Conservation (phyloP, 2,797 vertebrate genomes). For the Parauchenoglanis punctatus region DNA sequence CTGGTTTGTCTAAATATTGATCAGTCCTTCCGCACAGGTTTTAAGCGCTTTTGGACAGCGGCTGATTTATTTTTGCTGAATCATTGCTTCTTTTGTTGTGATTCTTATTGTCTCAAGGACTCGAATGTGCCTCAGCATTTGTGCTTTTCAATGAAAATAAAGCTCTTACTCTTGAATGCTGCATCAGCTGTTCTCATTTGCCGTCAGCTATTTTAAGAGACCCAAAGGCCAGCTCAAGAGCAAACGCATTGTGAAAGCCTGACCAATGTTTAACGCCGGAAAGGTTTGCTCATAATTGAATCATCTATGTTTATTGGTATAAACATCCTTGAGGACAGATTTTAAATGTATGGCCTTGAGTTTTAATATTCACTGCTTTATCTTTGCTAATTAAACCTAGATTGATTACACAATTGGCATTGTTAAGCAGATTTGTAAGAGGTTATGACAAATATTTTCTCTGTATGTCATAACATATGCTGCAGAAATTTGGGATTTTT, state of each 20-base stretch:
- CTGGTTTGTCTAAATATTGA: constrained; percentile 73
- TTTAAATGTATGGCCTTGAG: neutral
- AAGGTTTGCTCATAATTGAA: constrained; percentile 22
- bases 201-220: constrained; percentile 41
- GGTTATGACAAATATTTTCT: constrained; percentile 7
- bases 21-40: constrained; percentile 68
- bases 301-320: neutral
- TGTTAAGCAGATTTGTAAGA: neutral
- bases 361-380: neutral
- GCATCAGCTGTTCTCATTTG: constrained; percentile 53
- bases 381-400: neutral
- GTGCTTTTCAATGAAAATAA: constrained; percentile 61
- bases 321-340: neutral
- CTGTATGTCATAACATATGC: neutral
- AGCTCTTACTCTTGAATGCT: constrained; percentile 45
- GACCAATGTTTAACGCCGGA: neutral
- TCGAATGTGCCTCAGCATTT: constrained; percentile 54
- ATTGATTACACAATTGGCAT: neutral
- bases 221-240: constrained; percentile 19
- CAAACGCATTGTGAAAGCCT: constrained; percentile 20
- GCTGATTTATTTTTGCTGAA: constrained; percentile 74
- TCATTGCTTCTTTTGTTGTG: constrained; percentile 67
- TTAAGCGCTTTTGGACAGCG: constrained; percentile 63
- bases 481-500: neutral
- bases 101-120: constrained; percentile 65